These are phyloP conservation scores for Lydus trimaculatus DNA, from an alignment of 2,888 invertebrate species.

Conservation along the genomic window DNA sequence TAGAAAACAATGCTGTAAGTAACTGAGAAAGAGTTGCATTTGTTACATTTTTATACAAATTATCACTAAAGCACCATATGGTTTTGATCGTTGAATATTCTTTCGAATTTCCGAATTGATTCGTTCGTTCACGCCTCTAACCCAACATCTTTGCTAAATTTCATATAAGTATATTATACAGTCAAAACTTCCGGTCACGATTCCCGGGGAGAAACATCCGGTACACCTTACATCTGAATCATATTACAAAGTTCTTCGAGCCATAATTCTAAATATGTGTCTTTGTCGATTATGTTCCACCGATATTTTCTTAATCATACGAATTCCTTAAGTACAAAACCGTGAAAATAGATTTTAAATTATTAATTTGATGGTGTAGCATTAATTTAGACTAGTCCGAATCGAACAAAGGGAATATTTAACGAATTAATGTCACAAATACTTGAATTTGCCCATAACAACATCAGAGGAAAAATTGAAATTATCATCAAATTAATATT, in stretches of 20 bases:
- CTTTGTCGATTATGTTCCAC: slow-evolving; percentile 41
- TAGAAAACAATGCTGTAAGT: slow-evolving; percentile 14
- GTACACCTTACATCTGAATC: slow-evolving; percentile 60
- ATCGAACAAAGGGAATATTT: background rate
- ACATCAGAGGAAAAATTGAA: no score
- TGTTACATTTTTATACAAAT: background rate
- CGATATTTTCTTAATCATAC: background rate
- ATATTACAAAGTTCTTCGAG: slow-evolving; percentile 53
- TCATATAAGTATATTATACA: slow-evolving; percentile 59
- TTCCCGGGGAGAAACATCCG: slow-evolving; percentile 55
- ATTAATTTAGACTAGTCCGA: no score
- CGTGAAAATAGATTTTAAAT: no score
- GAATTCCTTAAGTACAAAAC: no score
- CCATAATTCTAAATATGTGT: slow-evolving; percentile 46
- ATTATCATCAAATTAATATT: no score
- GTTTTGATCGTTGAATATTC: background rate
- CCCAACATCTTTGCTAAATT: slow-evolving; percentile 43
- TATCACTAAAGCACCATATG: background rate
- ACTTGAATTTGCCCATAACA: no score
- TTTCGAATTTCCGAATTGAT: background rate
- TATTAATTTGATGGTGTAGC: no score
- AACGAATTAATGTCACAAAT: no score
- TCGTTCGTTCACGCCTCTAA: slow-evolving; percentile 15
- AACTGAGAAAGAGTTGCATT: background rate
- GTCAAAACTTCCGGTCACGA: slow-evolving; percentile 59